Percentiles rank a stretch among this genome's conserved stretches.
Evolutionary conservation across 2,113 vertebrate species (phyloP).

Genomic region (Madoqua kirkii): DNA sequence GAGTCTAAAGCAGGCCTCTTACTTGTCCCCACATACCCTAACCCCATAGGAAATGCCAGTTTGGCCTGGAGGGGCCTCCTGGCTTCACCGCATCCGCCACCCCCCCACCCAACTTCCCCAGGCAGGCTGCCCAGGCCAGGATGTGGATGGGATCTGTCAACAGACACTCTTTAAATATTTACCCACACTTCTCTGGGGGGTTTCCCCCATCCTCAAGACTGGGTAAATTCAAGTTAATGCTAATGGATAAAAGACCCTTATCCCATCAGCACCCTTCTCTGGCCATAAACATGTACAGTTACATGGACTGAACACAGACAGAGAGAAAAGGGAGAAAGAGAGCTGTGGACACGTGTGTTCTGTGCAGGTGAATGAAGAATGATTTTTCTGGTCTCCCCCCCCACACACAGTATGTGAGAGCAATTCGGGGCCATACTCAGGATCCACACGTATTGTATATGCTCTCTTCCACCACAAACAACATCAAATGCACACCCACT

Average conservation of each 20-base stretch:
- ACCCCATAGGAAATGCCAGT: slow-evolving; percentile 41
- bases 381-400: neutral
- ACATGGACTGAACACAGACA: neutral
- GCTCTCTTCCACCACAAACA: neutral
- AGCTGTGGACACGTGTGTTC: neutral
- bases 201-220: neutral
- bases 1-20: slow-evolving; percentile 13
- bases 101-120: neutral
- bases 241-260: slow-evolving; percentile 21
- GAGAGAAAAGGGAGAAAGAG: neutral
- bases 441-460: neutral
- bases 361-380: neutral
- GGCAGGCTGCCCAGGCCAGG: slow-evolving; percentile 46
- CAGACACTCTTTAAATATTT: slow-evolving; percentile 70
- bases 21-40: neutral
- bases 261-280: slow-evolving; percentile 9
- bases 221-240: slow-evolving; percentile 51
- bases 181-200: slow-evolving; percentile 43
- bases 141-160: slow-evolving; percentile 59
- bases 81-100: neutral
- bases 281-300: neutral
- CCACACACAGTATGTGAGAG: neutral
- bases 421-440: neutral
- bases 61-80: neutral
- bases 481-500: neutral